Conservation (phyloP, 1,140 invertebrate species). For the Carposina sasakii region DNA sequence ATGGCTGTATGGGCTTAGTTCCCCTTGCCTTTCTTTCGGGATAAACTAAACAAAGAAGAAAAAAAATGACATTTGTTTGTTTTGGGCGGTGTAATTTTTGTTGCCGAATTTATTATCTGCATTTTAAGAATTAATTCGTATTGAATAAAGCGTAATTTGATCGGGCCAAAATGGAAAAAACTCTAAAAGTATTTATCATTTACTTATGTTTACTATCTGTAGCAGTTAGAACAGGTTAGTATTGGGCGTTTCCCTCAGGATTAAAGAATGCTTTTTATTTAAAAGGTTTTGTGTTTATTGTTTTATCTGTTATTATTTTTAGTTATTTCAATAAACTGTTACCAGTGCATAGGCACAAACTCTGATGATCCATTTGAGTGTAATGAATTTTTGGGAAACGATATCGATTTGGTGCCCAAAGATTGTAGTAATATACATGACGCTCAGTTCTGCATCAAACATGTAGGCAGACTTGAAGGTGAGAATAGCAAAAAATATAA, state of each 20-base stretch:
- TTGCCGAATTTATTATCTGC: not conserved
- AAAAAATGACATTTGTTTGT: not conserved
- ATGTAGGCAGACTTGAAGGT: conserved; percentile 95
- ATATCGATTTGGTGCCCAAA: conserved; percentile 79
- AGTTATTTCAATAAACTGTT: conserved; percentile 85
- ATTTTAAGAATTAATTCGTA: conserved; percentile 2
- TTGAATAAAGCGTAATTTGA: no score
- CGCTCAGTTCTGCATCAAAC: conserved; percentile 94
- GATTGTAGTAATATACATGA: conserved; percentile 86
- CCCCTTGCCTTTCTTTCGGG: no score
- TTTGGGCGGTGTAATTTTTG: not conserved
- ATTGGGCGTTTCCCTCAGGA: conserved; percentile 33
- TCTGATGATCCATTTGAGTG: conserved; percentile 87
- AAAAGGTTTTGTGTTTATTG: conserved; percentile 20
- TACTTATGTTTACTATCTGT: conserved; percentile 15
- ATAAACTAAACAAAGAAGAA: no score
- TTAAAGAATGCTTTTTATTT: conserved; percentile 21
- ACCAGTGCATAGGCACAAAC: conserved; percentile 90
- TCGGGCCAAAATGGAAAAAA: not conserved
- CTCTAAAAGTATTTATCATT: not conserved
- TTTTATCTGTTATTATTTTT: conserved; percentile 38
- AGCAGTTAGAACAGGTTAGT: conserved; percentile 22
- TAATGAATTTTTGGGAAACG: conserved; percentile 85
- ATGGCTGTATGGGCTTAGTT: no score
- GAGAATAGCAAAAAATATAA: no score